Base-by-base conservation (phyloP, 2,113 vertebrate genomes). In the Gracilinanus agilis region DNA sequence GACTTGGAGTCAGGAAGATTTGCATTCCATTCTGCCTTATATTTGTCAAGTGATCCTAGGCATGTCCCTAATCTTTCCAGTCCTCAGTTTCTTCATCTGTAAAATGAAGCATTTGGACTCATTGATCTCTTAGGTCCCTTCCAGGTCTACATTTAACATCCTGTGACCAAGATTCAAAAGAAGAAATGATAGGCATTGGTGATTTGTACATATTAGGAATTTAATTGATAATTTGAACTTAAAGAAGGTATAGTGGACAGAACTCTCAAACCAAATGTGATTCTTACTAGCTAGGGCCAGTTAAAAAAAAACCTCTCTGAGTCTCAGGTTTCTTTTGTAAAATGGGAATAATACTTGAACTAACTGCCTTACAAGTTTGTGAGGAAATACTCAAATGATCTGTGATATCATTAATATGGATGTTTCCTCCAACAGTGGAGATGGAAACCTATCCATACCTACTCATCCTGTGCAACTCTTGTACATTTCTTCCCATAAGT, bases 331-430 rank as follows among this genome's bases (percentile, higher is more conserved):
- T 75, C 67, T 75, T 4, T 83, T 40, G 19, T 40, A 40, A 83
- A 83, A 83, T 83, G 19, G 67, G 19, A 83, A 40, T 83, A 23
- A 83, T 83, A 83, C 67, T 83, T 83, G 67, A 83, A 83, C 67
- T 40, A 83, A 29, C 58, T 67, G 27, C 67, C 67, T 83, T 34
- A 83, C 67, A 40, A 40, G n/a, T 83, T 83, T 83, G 67, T 83
- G 67, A 83, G 67, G 67, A 83, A 83, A 83, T 83, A 83, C n/a
- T 83, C 67, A 83, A 83, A 83, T 83, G n/a, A 40, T 83, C 67
- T 83, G 67, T 83, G 67, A 83, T n/a, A 0, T 83, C 67, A 83
- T 83, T 83, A 40, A 83, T 40, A 23, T 83, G 67, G n/a, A 83
- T 83, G n/a, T 83, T 83, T 83, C 67, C 67, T 83, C 67, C 67